Percentiles rank a stretch among this genome's conserved stretches.
These are phyloP conservation scores for Tetramorium parvispinum DNA, from an alignment of 1,140 invertebrate genomes.

Conservation along the genomic window DNA sequence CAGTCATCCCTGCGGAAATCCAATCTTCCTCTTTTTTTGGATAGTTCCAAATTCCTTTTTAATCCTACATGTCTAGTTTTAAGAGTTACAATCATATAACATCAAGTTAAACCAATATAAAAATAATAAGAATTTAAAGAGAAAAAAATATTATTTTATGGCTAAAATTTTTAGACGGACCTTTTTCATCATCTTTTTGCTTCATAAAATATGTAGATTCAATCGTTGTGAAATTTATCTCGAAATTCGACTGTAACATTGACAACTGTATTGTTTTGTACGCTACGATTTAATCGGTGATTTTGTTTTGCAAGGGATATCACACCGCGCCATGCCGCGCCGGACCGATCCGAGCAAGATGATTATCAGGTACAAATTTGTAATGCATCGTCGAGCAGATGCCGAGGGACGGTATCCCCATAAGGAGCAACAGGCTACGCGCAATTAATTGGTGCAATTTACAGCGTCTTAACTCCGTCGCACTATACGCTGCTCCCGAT, in stretches of 20 bases:
- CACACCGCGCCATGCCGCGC: background rate
- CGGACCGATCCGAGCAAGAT: slow-evolving; percentile 9
- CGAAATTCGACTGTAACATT: background rate
- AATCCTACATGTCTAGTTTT: background rate
- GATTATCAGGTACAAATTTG: slow-evolving; percentile 60
- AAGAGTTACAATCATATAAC: background rate
- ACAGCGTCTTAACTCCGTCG: slow-evolving; percentile 63
- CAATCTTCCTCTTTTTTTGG: background rate
- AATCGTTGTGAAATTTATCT: background rate
- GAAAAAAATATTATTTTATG: background rate
- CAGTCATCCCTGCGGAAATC: background rate
- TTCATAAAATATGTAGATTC: background rate
- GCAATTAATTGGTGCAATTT: slow-evolving; percentile 72
- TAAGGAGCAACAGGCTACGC: slow-evolving; percentile 71
- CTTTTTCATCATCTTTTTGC: background rate
- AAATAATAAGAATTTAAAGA: background rate
- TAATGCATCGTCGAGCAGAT: slow-evolving; percentile 57
- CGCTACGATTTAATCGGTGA: background rate
- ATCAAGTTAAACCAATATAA: background rate
- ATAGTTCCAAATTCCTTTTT: background rate
- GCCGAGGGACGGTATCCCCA: slow-evolving; percentile 38
- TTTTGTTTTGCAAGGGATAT: slow-evolving; percentile 26
- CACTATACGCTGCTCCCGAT: slow-evolving; percentile 56
- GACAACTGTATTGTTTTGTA: background rate
- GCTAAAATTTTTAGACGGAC: background rate